phyloP scores from a whole-genome alignment of 1,140 invertebrate species.

The Amyelois transitella region DNA sequence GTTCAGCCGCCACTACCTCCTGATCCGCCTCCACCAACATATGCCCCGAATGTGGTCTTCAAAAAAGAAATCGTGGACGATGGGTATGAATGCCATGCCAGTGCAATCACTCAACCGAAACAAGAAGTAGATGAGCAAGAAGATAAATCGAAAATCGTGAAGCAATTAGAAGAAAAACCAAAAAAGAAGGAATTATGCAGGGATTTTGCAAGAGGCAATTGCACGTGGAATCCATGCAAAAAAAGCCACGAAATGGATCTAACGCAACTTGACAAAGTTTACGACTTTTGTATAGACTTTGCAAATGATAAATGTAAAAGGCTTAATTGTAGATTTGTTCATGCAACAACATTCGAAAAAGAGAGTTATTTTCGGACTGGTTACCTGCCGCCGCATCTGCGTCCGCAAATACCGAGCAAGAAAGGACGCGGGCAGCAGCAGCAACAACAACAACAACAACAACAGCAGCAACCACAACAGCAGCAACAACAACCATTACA shows the following conservation, averaged over 20 bases:
- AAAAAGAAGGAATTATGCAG: slow-evolving; percentile 28
- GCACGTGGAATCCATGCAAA: slow-evolving; percentile 34
- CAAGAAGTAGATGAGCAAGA: slow-evolving; percentile 4
- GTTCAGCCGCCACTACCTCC: slow-evolving; percentile 31
- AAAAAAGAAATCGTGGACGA: slow-evolving; percentile 29
- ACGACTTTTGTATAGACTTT: slow-evolving; percentile 48
- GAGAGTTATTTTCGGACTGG: slow-evolving; percentile 43
- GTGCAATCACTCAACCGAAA: neutral
- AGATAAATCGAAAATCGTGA: neutral
- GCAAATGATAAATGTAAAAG: slow-evolving; percentile 38
- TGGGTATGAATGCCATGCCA: slow-evolving; percentile 24
- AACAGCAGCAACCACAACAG: slow-evolving; percentile 5
- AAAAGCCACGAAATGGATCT: slow-evolving; percentile 37
- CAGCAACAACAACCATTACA: neutral
- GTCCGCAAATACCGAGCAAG: neutral
- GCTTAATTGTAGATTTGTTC: slow-evolving; percentile 42
- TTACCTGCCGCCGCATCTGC: slow-evolving; percentile 31
- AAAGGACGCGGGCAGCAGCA: slow-evolving; percentile 14
- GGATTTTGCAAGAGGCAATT: slow-evolving; percentile 45
- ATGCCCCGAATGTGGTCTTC: slow-evolving; percentile 7
- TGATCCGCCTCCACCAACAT: slow-evolving; percentile 25
- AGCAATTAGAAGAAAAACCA: neutral
- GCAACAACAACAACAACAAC: neutral
- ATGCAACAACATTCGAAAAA: slow-evolving; percentile 51
- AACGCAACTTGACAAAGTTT: slow-evolving; percentile 33